Evolutionary conservation across 2,113 vertebrate species (phyloP).

Genomic region (Rafetus swinhoei): DNA sequence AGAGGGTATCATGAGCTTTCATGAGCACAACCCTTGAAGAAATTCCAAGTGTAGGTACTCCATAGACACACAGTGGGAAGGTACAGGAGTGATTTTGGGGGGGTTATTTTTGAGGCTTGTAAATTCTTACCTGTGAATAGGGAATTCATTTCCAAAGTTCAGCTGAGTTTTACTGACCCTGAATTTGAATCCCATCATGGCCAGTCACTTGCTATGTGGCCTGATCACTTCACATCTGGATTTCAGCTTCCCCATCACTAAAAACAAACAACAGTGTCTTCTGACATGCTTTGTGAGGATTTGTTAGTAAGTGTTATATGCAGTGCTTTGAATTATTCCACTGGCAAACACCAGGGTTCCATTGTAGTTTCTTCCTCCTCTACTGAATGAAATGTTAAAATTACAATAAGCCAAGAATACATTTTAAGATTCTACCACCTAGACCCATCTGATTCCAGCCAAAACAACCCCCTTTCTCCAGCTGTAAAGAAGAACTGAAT

Average conservation of each 20-base stretch:
- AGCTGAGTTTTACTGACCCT: conserved; percentile 12
- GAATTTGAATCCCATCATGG: background rate
- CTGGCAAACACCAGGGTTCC: background rate
- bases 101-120: background rate
- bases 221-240: conserved; percentile 11
- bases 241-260: background rate
- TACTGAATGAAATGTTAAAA: background rate
- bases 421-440: background rate
- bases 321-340: background rate
- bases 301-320: background rate
- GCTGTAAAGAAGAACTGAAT: conserved; percentile 8
- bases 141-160: background rate
- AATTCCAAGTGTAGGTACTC: background rate
- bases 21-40: no score
- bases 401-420: background rate
- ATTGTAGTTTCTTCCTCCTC: background rate
- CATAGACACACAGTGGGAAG: background rate
- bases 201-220: background rate
- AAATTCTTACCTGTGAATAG: background rate
- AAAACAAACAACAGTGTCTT: background rate
- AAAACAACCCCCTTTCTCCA: background rate
- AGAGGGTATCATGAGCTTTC: no score
- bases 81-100: background rate
- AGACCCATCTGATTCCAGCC: background rate
- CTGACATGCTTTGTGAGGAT: background rate